Conservation (phyloP, 1,140 invertebrate species). For the Thaumatotibia leucotreta region DNA sequence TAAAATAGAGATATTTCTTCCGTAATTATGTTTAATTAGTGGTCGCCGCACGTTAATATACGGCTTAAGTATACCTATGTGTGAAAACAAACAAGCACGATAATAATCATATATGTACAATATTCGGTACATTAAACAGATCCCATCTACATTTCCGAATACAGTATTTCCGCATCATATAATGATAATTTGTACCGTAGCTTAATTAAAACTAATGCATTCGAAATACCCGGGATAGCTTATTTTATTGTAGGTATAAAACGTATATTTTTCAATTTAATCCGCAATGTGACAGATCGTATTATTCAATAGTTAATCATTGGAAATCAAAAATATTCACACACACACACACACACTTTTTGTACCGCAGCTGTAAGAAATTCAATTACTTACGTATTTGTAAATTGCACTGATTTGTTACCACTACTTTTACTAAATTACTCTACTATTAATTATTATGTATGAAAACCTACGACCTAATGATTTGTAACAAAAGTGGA, state of each 20-base stretch:
- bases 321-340: too few species aligned
- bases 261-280: not conserved
- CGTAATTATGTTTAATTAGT: not conserved
- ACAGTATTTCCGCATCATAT: not conserved
- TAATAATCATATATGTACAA: not conserved
- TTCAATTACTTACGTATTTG: too few species aligned
- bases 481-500: too few species aligned
- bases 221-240: not conserved
- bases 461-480: too few species aligned
- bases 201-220: not conserved
- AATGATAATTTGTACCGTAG: not conserved
- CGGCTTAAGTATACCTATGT: not conserved
- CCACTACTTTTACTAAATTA: too few species aligned
- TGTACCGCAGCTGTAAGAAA: too few species aligned
- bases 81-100: constrained; percentile 7
- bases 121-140: constrained; percentile 3
- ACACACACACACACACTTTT: too few species aligned
- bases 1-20: not conserved
- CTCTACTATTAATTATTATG: too few species aligned
- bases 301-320: not conserved
- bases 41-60: not conserved
- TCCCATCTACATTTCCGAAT: not conserved
- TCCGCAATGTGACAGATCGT: not conserved
- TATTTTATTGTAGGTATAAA: not conserved
- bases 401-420: too few species aligned